Percentiles rank a stretch among this genome's conserved stretches.
phyloP scores from a whole-genome alignment of 2,113 vertebrate genomes.

The Nematolebias whitei region DNA sequence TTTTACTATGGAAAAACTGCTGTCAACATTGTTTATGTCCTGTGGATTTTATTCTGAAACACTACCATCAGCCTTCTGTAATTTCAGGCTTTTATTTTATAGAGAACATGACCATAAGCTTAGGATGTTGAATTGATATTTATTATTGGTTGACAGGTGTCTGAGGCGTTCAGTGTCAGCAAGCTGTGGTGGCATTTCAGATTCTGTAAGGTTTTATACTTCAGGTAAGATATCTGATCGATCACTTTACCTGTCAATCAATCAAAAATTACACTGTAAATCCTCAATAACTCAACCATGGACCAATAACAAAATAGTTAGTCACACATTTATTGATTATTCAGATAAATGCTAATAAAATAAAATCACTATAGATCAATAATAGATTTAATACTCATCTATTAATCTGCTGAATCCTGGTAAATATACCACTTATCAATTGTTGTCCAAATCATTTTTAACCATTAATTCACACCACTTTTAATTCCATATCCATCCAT shows the following conservation, averaged over 20 bases:
- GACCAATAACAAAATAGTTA: too few species aligned
- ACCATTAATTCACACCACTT: too few species aligned
- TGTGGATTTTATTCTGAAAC: neutral
- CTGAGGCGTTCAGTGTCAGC: slow-evolving; percentile 43
- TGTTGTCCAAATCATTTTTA: too few species aligned
- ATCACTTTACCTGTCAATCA: neutral
- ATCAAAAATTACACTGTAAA: too few species aligned
- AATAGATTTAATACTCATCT: too few species aligned
- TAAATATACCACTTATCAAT: neutral
- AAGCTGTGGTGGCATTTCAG: slow-evolving; percentile 48
- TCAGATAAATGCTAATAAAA: too few species aligned
- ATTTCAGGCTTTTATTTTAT: neutral
- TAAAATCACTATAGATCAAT: too few species aligned
- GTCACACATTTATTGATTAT: neutral
- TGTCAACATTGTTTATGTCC: too few species aligned
- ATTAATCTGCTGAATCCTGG: neutral
- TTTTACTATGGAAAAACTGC: slow-evolving; percentile 1
- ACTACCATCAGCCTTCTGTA: neutral
- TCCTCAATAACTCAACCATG: too few species aligned
- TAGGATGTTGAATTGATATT: too few species aligned
- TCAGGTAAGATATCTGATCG: slow-evolving; percentile 68
- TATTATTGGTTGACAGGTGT: slow-evolving; percentile 69
- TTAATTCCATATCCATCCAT: too few species aligned
- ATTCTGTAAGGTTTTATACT: slow-evolving; percentile 61
- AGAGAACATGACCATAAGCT: neutral